phyloP scores from a whole-genome alignment of 53 echinoderm and acorn worm genomes.

The Zoroaster sp. region DNA sequence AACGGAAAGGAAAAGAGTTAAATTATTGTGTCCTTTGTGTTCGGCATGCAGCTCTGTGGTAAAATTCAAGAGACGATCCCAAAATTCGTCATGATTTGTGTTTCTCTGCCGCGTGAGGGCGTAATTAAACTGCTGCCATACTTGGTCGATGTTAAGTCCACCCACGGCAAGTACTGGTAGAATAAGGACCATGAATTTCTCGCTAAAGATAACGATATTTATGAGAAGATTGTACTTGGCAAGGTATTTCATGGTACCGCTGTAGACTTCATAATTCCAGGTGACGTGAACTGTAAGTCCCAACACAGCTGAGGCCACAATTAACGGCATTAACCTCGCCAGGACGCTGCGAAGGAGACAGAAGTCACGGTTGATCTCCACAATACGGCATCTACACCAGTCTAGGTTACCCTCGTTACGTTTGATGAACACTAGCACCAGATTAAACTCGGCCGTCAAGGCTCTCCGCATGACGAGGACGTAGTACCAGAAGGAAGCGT shows the following conservation, averaged over 20 bases:
- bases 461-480: constrained; percentile 65
- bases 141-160: constrained; percentile 58
- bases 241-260: background rate
- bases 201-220: constrained; percentile 66
- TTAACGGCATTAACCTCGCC: constrained; percentile 64
- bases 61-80: constrained; percentile 65
- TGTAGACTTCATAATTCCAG: constrained; percentile 80
- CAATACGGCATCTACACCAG: constrained; percentile 68
- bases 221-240: constrained; percentile 4
- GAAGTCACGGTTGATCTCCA: constrained; percentile 68
- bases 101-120: constrained; percentile 65
- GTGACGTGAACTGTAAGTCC: constrained; percentile 79
- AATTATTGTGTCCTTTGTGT: background rate
- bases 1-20: constrained; percentile 57
- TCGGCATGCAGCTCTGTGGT: constrained; percentile 59
- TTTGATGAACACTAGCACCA: constrained; percentile 64
- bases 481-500: constrained; percentile 64
- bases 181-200: constrained; percentile 62
- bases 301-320: constrained; percentile 64
- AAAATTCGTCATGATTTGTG: constrained; percentile 64
- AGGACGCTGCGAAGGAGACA: constrained; percentile 46
- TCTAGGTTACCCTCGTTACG: constrained; percentile 63
- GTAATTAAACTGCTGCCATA: constrained; percentile 74
- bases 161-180: constrained; percentile 67
- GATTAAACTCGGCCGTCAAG: constrained; percentile 67